phyloP scores from a whole-genome alignment of 2,113 vertebrate genomes.

The Sorex araneus region DNA sequence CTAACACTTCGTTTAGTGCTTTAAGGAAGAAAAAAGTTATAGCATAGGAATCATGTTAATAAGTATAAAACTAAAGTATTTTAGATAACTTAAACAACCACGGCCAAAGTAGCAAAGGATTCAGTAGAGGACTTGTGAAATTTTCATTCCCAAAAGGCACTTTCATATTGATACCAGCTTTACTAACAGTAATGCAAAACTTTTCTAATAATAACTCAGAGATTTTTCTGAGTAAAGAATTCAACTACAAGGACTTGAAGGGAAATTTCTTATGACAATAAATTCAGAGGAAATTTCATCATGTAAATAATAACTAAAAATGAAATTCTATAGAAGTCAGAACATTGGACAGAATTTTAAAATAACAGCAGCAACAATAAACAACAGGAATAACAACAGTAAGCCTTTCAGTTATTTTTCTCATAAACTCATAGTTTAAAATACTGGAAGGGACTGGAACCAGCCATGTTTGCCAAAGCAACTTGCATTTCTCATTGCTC shows the following conservation, averaged over 20 bases:
- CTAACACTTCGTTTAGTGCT: not conserved
- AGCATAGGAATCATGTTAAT: not conserved
- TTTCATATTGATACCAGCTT: conserved; percentile 69
- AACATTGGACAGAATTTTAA: conserved; percentile 47
- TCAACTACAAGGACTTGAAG: not conserved
- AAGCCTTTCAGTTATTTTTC: conserved; percentile 51
- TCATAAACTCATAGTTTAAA: conserved; percentile 45
- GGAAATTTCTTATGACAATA: too few relatives aligned
- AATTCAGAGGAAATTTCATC: conserved; percentile 68
- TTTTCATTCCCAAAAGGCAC: conserved; percentile 57
- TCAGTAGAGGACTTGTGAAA: not conserved
- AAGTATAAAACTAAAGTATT: conserved; percentile 8
- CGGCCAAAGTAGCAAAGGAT: not conserved
- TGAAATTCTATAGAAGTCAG: conserved; percentile 41
- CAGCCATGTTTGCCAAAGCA: not conserved
- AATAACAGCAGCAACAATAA: conserved; percentile 31
- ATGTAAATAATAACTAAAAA: conserved; percentile 62
- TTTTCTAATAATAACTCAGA: conserved; percentile 44
- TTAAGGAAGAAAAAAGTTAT: conserved; percentile 45
- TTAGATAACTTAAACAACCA: conserved; percentile 45
- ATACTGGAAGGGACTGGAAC: not conserved
- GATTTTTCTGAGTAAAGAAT: conserved; percentile 55
- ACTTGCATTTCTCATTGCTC: not conserved
- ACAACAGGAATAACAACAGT: not conserved
- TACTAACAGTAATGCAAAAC: not conserved